Conservation (phyloP, 2,797 vertebrate genomes). For the Orestias chungarensis region DNA sequence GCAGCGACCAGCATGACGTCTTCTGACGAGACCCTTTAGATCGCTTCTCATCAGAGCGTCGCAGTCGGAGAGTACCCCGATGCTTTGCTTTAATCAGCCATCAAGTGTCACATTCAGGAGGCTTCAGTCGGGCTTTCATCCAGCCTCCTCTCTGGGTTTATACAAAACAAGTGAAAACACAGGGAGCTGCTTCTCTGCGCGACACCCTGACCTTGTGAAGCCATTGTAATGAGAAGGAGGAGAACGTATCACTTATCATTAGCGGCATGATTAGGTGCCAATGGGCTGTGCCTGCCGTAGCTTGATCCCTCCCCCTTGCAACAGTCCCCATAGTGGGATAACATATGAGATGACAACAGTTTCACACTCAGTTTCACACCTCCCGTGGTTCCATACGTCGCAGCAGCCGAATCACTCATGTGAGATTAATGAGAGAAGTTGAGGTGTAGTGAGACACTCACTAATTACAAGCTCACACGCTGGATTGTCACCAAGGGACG, state of each 20-base stretch:
- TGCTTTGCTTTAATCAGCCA: constrained; percentile 70
- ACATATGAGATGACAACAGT: constrained; percentile 78
- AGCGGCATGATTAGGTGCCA: constrained; percentile 76
- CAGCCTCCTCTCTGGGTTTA: constrained; percentile 27
- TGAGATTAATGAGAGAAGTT: constrained; percentile 78
- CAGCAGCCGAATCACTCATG: constrained; percentile 74
- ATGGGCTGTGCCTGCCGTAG: constrained; percentile 65
- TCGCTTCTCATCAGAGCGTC: constrained; percentile 64
- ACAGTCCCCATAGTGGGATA: constrained; percentile 67
- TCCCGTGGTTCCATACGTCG: constrained; percentile 67
- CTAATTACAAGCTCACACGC: constrained; percentile 69
- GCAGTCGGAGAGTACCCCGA: constrained; percentile 51
- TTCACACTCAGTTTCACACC: constrained; percentile 78
- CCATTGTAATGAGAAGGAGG: constrained; percentile 58
- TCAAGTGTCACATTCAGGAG: constrained; percentile 55
- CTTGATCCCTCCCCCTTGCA: constrained; percentile 56
- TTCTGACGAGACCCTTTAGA: constrained; percentile 61
- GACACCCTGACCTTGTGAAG: constrained; percentile 67
- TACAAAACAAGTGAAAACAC: constrained; percentile 35
- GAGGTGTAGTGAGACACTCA: constrained; percentile 69
- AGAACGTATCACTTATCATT: constrained; percentile 74
- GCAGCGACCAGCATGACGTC: constrained; percentile 61
- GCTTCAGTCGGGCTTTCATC: constrained; percentile 39
- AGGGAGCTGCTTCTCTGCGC: constrained; percentile 13
- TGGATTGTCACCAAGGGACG: constrained; percentile 48